phyloP scores from a whole-genome alignment of 2,113 vertebrate genomes.

The Stomatorhinus ivindoensis region DNA sequence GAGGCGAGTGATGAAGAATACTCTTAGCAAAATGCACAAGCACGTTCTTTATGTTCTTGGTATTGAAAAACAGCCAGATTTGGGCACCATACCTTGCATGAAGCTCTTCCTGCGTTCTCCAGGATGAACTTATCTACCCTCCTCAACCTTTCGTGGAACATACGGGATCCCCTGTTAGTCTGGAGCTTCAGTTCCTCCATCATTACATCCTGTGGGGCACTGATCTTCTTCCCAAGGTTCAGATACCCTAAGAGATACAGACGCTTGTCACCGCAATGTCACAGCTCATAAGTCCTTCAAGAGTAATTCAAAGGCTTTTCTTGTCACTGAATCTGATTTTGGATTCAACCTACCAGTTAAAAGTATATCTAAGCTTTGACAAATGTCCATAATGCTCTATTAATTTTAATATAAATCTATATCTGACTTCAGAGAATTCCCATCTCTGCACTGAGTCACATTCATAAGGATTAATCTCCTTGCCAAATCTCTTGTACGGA shows the following conservation, averaged over 20 bases:
- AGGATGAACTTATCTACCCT: conserved; percentile 75
- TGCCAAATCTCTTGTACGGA: not conserved
- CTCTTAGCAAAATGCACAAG: not conserved
- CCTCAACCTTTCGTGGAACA: conserved; percentile 86
- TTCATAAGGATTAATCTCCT: conserved; percentile 2
- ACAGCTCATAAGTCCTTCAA: not conserved
- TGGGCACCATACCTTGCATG: not conserved
- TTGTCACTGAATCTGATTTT: not conserved
- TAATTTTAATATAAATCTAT: not conserved
- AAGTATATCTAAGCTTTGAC: not conserved
- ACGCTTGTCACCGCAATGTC: not conserved
- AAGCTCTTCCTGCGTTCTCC: conserved; percentile 48
- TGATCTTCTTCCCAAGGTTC: conserved; percentile 91
- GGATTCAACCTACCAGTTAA: not conserved
- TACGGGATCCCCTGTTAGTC: conserved; percentile 79
- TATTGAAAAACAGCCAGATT: not conserved
- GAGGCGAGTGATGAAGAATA: not conserved
- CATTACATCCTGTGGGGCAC: conserved; percentile 80
- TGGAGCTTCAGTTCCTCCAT: conserved; percentile 84
- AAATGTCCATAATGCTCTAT: not conserved
- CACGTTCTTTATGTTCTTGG: not conserved
- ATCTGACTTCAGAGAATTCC: not conserved
- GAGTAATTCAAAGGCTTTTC: not conserved
- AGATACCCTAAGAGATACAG: conserved; percentile 39
- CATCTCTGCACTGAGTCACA: not conserved